Evolutionary conservation across 1,140 invertebrate species (phyloP), one percentile per base, ranked within the genome.

Genomic region (Paramacrobiotus metropolitanus): DNA sequence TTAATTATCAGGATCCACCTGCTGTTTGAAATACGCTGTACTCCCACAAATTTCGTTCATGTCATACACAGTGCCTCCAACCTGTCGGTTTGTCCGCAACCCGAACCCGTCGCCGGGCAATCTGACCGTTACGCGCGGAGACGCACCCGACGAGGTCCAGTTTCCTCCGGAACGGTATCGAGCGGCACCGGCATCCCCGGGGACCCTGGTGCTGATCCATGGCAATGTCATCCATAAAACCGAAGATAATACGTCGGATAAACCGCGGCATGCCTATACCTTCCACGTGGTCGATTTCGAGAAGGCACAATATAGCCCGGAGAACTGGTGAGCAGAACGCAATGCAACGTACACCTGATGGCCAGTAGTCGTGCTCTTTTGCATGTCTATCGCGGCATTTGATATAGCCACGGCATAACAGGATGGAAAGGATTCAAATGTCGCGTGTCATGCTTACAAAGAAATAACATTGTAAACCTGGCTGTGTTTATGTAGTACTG

Each of bases 221-320:
- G 91, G 91, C 0, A 80, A 86, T 70, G 88, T 96, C 1, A 83
- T 95, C 1, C 93, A 97, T 70, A 85, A 83, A 69, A 96, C 91
- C 69, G 83, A 85, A 44, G 72, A 77, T 3, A 98, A 97, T 71
- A 80, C 75, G 61, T 93, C 88, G 0, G 67, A 78, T 1, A 80
- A 81, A 60, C 83, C 87, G n/a, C 79, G 93, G 61, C 84, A 91
- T 66, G 87, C 86, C 1, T 97, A 97, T 72, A 95, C 92, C 2
- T 95, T 93, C 72, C 93, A 98, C 72, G 79, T 94, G 0, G 79
- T 87, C 60, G 92, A n/a, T n/a, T n/a, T n/a, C 60, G 73, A 82
- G 20, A 74, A 82, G 44, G 83, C 82, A 0, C 75, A 77, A 60
- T 96, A 85, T 72, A 82, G 83, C 0, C 73, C 81, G 63, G 78